Evolutionary conservation across 2,888 invertebrate genomes (phyloP), one percentile per base, ranked within the genome.

Genomic region (Agriopis aurantiaria): DNA sequence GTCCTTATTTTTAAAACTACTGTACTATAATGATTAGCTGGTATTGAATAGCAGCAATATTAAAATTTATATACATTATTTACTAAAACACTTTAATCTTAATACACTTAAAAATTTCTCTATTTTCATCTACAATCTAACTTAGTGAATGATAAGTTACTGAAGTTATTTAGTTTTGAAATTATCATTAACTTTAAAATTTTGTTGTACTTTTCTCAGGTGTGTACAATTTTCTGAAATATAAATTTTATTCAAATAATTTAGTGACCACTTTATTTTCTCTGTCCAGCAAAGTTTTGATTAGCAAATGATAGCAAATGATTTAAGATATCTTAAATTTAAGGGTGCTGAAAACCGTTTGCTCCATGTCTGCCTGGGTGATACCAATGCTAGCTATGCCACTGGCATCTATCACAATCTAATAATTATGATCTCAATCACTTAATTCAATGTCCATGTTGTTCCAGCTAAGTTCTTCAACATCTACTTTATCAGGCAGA

Each of bases 171-270:
- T 84, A 87, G 86, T 91, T n/a, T 91, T 83, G 78, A 86, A 87
- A 85, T 86, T 84, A 85, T 84, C 65, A 82, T 84, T 84, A 83
- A 82, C 78, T 87, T 84, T 86, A 83, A 85, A 87, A 86, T 89
- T 91, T 90, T 87, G 91, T 92, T 93, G 90, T 93, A 92, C 88
- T 91, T 91, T 91, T 91, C 89, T 91, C 91, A 89, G 86, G 89
- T 92, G 90, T 93, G 93, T 93, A 93, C 91, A 92, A 91, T 92
- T 92, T 92, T 93, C 92, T 88, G 92, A 93, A 93, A 92, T 91
- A 93, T 92, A 93, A 92, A 92, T 89, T 92, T 91, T 93, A 92
- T 90, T 92, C 90, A 92, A 90, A 86, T 86, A 84, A 85, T 80
- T 80, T 78, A 74, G 68, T 80, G 77, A 81, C 81, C 81, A 85